Base-by-base conservation (phyloP, 2,113 vertebrate genomes). In the Anoplopoma fimbria region DNA sequence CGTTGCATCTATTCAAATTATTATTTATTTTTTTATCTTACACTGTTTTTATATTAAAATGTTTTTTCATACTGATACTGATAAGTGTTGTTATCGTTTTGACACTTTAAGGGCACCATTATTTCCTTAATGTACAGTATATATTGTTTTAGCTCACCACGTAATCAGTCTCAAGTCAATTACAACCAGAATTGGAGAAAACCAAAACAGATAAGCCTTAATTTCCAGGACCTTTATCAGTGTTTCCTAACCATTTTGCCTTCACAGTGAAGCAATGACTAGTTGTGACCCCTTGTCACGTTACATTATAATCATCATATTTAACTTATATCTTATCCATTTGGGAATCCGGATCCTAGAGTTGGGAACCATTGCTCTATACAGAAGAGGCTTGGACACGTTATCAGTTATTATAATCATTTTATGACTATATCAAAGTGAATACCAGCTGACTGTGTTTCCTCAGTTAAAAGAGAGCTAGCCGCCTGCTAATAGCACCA, bases 401-500 rank as follows among this genome's bases (percentile, higher is more conserved):
- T 38, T 42, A n/a, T 49, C 31, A 36, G 34, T 45, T 9, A 19
- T 14, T 25, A 0, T 33, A 4, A 23, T 61, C 8, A 57, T 36
- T 60, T 65, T 36, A 19, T 36, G 12, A 38, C 27, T n/a, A 53
- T 27, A n/a, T 60, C 1, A 19, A 7, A 71, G 45, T 14, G 14
- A 60, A 70, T 38, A 33, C 38, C 36, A 84, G 38, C 25, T 47
- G 38, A 31, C 29, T 69, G 55, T 80, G 55, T 70, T 61, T 65
- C 69, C 29, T 58, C 31, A 53, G 29, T 64, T 60, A 12, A 81
- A 49, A 51, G 69, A 1, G n/a, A n/a, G 47, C 53, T 38, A 74
- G 47, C 47, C 14, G 15, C 23, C 71, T 79, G 55, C 62, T 58
- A 70, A 61, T 29, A 79, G 60, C 36, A 36, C 6, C 13, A 58